Base-by-base conservation (phyloP, 2,888 invertebrate genomes). In the Diarsia dahlii region DNA sequence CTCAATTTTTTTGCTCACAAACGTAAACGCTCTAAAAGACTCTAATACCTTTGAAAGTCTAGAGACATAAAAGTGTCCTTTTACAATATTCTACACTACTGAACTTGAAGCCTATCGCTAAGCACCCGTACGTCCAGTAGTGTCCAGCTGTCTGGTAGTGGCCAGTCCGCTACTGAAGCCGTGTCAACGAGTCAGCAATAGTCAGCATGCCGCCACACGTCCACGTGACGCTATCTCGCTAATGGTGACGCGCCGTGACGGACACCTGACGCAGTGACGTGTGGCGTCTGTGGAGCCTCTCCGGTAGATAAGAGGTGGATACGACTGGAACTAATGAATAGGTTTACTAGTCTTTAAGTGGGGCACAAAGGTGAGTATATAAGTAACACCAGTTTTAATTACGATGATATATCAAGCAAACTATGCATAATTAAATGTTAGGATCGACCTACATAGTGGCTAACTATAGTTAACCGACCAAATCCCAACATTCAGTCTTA, bases 141-240 rank as follows among this genome's bases (percentile, higher is more conserved):
- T n/a, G 65, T 54, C 9, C 28, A n/a, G 23, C 12, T n/a, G n/a
- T n/a, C n/a, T n/a, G n/a, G n/a, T n/a, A n/a, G n/a, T n/a, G n/a
- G n/a, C n/a, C n/a, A n/a, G n/a, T n/a, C n/a, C n/a, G 48, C 15
- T 5, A 69, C 28, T 15, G 48, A 20, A 74, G 58, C 45, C 79
- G 20, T 34, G 60, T 50, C 60, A 81, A 54, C 54, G 48, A 23
- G 52, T 62, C 48, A 54, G 60, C 71, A 15, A n/a, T 0, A 23
- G 52, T 66, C 48, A 54, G 60, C 69, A 15, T 28, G 46, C 28
- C 63, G 45, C 28, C 58, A 28, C 28, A 9, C 28, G 58, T 28
- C 58, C 18, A 45, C 52, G 70, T 71, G 71, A 76, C 58, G 60
- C 20, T 62, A 76, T 73, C 70, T 18, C 65, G 62, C 74, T 81